These are phyloP conservation scores for Morpho helenor DNA, from an alignment of 2,888 invertebrate genomes.

Conservation along the genomic window DNA sequence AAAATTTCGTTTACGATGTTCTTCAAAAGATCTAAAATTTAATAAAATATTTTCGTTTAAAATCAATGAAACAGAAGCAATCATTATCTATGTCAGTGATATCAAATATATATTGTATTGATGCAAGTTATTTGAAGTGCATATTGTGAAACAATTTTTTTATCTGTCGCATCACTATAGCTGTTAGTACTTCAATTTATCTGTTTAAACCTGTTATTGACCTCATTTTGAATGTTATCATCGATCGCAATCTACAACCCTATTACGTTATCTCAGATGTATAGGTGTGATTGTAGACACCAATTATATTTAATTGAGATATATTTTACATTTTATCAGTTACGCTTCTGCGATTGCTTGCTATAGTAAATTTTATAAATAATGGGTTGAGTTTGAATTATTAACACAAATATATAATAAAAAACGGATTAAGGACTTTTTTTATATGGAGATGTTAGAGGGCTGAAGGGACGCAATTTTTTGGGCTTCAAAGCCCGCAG, in stretches of 20 bases:
- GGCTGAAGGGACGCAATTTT: too few species aligned
- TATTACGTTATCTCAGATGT: slow-evolving; percentile 3
- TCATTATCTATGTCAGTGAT: neutral
- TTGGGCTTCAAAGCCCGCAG: too few species aligned
- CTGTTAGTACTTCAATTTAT: slow-evolving; percentile 26
- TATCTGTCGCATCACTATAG: slow-evolving; percentile 8
- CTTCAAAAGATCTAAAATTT: too few species aligned
- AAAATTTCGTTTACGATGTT: too few species aligned
- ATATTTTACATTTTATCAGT: too few species aligned
- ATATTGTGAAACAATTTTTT: slow-evolving; percentile 12
- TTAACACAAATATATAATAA: too few species aligned
- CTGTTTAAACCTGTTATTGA: slow-evolving; percentile 40
- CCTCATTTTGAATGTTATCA: slow-evolving; percentile 39
- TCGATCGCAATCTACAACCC: slow-evolving; percentile 23
- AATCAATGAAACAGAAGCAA: neutral
- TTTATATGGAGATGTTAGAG: too few species aligned
- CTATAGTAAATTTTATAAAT: too few species aligned
- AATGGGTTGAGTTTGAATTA: too few species aligned
- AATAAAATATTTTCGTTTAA: neutral
- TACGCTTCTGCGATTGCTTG: too few species aligned
- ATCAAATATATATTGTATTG: slow-evolving; percentile 2
- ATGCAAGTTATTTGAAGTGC: slow-evolving; percentile 1
- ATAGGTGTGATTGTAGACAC: slow-evolving; percentile 2
- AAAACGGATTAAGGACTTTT: too few species aligned
- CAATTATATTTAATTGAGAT: neutral